These are phyloP conservation scores for Noturus placidus DNA, from an alignment of 2,113 vertebrate genomes.

Conservation along the genomic window DNA sequence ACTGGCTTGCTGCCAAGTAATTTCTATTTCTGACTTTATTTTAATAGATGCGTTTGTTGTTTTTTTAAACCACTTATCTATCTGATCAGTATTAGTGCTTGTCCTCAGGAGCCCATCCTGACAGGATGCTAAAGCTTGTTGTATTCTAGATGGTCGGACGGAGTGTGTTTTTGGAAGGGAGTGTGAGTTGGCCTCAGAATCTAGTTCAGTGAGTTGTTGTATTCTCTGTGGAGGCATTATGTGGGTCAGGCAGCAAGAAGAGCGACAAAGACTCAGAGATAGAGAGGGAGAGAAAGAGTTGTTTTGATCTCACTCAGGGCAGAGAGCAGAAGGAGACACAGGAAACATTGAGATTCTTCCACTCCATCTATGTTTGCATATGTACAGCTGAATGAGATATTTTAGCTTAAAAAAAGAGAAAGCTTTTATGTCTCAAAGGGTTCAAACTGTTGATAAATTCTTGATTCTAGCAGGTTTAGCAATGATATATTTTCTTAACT, in stretches of 20 bases:
- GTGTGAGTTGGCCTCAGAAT: conserved; percentile 53
- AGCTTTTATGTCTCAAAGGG: not conserved
- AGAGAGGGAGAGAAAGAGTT: not conserved
- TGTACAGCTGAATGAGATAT: not conserved
- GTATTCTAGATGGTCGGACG: conserved; percentile 3
- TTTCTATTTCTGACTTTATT: not conserved
- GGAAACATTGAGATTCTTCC: conserved; percentile 7
- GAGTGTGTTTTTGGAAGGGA: conserved; percentile 31
- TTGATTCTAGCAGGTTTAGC: not conserved
- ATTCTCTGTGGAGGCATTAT: conserved; percentile 63
- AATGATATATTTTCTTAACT: no score
- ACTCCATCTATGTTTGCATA: not conserved
- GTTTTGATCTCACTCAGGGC: conserved; percentile 20
- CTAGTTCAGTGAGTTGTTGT: conserved; percentile 70
- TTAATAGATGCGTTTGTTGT: not conserved
- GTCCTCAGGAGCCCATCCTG: not conserved
- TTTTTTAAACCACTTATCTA: not conserved
- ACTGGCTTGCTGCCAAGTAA: conserved; percentile 58
- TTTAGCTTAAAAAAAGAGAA: not conserved
- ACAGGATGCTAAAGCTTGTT: not conserved
- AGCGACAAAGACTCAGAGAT: conserved; percentile 43
- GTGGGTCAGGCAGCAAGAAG: conserved; percentile 70
- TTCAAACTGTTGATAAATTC: not conserved
- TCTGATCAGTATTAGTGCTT: not conserved
- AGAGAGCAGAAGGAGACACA: conserved; percentile 1